Conservation (phyloP, 2,888 invertebrate genomes). For the Spicauda simplicius region DNA sequence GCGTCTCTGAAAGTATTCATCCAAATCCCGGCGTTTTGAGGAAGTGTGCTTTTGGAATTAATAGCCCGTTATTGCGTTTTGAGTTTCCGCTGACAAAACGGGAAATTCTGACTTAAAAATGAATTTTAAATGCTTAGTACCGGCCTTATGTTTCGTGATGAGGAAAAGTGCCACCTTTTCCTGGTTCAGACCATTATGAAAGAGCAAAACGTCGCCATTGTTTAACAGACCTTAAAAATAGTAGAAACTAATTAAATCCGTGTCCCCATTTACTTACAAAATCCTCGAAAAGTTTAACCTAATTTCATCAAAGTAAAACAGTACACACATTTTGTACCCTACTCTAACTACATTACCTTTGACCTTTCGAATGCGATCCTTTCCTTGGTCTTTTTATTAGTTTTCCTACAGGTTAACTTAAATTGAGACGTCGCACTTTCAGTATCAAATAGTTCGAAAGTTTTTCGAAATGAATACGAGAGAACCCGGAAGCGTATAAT, state of each 20-base stretch:
- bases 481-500: not conserved
- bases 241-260: not conserved
- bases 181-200: too few species aligned
- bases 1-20: conserved; percentile 23
- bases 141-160: not conserved
- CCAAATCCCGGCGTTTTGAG: not conserved
- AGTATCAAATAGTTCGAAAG: not conserved
- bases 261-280: not conserved
- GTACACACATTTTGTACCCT: not conserved
- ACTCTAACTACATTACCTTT: not conserved
- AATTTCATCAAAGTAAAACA: not conserved
- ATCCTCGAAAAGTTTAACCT: not conserved
- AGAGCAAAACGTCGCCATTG: too few species aligned
- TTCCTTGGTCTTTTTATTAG: conserved; percentile 5
- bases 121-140: not conserved
- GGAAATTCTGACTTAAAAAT: not conserved
- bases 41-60: conserved; percentile 10
- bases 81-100: not conserved
- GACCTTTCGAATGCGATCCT: conserved; percentile 2
- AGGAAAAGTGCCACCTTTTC: not conserved
- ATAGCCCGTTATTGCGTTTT: conserved; percentile 13
- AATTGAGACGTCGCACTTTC: conserved; percentile 1
- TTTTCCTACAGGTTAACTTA: not conserved
- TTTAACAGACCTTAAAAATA: too few species aligned
- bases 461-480: not conserved